Evolutionary conservation across 2,888 invertebrate genomes (phyloP).

Genomic region (Ormia ochracea): DNA sequence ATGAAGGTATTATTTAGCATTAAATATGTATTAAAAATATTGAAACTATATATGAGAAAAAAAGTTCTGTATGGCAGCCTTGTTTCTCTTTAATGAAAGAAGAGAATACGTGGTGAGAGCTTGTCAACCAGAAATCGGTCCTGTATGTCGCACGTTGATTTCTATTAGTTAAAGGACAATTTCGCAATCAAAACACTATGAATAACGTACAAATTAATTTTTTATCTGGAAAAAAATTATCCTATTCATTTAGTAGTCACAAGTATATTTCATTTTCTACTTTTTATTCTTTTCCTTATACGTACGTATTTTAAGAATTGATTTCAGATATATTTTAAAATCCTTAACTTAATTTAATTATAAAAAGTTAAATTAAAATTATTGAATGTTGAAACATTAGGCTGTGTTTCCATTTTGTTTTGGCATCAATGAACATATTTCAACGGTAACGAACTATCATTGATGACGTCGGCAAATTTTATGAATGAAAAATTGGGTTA

Average conservation of each 20-base stretch:
- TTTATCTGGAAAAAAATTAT: no score
- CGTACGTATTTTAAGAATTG: neutral
- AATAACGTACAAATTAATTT: no score
- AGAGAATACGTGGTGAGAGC: neutral
- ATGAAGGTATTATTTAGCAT: neutral
- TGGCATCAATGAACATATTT: slow-evolving; percentile 45
- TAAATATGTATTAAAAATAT: neutral
- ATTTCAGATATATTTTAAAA: neutral
- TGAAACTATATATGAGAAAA: no score
- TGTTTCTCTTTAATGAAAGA: neutral
- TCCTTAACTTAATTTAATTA: slow-evolving; percentile 33
- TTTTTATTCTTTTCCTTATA: neutral
- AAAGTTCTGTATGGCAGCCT: neutral
- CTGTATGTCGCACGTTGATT: no score
- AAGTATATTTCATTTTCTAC: no score
- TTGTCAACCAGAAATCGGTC: no score
- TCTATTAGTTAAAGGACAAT: no score
- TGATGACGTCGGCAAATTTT: slow-evolving; percentile 67
- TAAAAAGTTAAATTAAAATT: slow-evolving; percentile 28
- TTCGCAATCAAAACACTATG: no score
- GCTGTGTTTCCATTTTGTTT: slow-evolving; percentile 11
- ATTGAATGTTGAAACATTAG: slow-evolving; percentile 29
- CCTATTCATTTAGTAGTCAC: no score
- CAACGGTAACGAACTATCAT: slow-evolving; percentile 27
- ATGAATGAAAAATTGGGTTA: slow-evolving; percentile 61